Evolutionary conservation across 2,888 invertebrate genomes (phyloP).

Genomic region (Vanessa cardui): DNA sequence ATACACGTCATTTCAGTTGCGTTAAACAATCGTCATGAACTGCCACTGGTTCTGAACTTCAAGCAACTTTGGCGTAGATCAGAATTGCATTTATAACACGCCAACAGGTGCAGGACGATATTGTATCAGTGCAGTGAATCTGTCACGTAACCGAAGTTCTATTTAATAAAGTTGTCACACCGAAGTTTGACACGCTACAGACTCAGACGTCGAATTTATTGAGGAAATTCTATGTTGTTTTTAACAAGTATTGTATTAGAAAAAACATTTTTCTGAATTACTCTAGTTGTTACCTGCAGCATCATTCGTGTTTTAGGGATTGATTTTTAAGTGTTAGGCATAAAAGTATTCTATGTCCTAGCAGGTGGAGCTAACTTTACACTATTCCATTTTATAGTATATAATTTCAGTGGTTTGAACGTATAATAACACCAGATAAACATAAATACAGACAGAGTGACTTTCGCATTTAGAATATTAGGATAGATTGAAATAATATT

Average conservation of each 20-base stretch:
- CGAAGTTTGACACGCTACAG: constrained; percentile 10
- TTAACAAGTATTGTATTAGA: not conserved
- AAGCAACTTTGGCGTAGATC: constrained; percentile 12
- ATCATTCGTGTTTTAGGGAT: too few species aligned
- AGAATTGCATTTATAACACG: constrained; percentile 17
- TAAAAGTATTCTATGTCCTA: too few species aligned
- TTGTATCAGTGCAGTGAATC: constrained; percentile 24
- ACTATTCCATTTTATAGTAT: too few species aligned
- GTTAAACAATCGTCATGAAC: constrained; percentile 7
- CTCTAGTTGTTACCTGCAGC: too few species aligned
- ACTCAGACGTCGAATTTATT: constrained; percentile 5
- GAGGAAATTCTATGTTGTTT: not conserved
- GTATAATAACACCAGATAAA: too few species aligned
- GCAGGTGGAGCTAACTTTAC: too few species aligned
- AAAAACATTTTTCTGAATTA: not conserved
- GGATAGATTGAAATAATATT: too few species aligned
- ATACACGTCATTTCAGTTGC: too few species aligned
- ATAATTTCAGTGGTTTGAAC: too few species aligned
- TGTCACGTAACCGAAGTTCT: constrained; percentile 4
- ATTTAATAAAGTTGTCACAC: constrained; percentile 25
- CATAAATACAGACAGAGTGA: too few species aligned
- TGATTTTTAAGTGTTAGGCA: too few species aligned
- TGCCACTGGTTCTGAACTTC: constrained; percentile 17
- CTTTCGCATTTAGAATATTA: too few species aligned
- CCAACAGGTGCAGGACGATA: constrained; percentile 22